phyloP scores from a whole-genome alignment of 1,140 invertebrate species.

The Sitobion miscanthi region DNA sequence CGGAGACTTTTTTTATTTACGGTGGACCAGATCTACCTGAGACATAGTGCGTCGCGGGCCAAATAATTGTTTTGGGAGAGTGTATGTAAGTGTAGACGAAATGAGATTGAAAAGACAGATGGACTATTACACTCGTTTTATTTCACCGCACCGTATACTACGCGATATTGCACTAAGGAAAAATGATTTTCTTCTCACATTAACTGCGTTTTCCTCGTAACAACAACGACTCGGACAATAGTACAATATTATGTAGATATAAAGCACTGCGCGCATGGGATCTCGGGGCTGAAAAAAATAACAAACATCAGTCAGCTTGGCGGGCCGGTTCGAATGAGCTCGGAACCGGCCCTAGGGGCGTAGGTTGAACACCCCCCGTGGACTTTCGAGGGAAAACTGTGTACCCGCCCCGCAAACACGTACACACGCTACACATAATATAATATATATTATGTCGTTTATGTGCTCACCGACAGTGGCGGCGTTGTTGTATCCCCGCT shows the following conservation, averaged over 20 bases:
- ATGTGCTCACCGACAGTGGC: background rate
- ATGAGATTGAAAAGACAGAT: too few species aligned
- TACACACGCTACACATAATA: background rate
- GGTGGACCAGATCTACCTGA: too few species aligned
- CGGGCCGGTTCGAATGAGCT: background rate
- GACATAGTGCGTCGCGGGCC: too few species aligned
- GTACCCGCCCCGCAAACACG: too few species aligned
- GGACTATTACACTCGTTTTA: too few species aligned
- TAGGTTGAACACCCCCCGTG: background rate
- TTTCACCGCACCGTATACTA: too few species aligned
- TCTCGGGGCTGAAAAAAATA: background rate
- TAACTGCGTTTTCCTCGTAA: background rate
- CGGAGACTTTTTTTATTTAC: too few species aligned
- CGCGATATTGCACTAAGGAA: too few species aligned
- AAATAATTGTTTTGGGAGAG: too few species aligned
- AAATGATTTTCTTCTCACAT: too few species aligned
- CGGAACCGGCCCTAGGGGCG: background rate
- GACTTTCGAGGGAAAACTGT: background rate
- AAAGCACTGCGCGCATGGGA: too few species aligned
- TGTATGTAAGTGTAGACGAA: too few species aligned
- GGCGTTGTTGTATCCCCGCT: background rate
- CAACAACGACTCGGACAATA: background rate
- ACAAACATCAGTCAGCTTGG: background rate
- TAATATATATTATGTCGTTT: background rate
- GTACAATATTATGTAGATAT: background rate